phyloP scores from a whole-genome alignment of 2,888 invertebrate species.

The Diabrotica balteata region DNA sequence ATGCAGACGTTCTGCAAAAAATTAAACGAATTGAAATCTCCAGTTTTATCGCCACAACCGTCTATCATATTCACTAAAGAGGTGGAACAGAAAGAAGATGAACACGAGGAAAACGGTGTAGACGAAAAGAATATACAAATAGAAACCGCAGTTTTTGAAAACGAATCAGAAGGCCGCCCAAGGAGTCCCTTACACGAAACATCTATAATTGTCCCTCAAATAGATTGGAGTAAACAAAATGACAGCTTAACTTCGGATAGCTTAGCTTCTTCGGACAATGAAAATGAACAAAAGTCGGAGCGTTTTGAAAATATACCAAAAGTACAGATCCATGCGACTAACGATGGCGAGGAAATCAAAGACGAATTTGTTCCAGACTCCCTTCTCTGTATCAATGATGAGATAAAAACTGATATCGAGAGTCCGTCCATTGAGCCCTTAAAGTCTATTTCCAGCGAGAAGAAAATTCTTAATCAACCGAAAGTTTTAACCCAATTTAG shows the following conservation, averaged over 20 bases:
- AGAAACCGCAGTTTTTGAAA: constrained; percentile 43
- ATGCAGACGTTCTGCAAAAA: constrained; percentile 72
- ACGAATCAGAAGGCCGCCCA: constrained; percentile 62
- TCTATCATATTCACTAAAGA: constrained; percentile 22
- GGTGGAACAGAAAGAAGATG: constrained; percentile 3
- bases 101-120: constrained; percentile 32
- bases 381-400: constrained; percentile 21
- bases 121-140: constrained; percentile 26
- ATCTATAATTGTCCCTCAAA: constrained; percentile 70
- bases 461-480: constrained; percentile 58
- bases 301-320: constrained; percentile 45
- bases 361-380: constrained; percentile 55
- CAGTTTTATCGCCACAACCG: constrained; percentile 35
- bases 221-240: constrained; percentile 64
- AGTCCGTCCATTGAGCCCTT: constrained; percentile 41
- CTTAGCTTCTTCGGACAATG: constrained; percentile 57
- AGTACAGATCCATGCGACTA: constrained; percentile 54
- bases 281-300: constrained; percentile 46
- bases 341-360: constrained; percentile 58
- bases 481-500: constrained; percentile 55
- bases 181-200: constrained; percentile 72
- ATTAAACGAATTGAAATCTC: constrained; percentile 56
- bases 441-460: constrained; percentile 56
- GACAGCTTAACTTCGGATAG: constrained; percentile 66
- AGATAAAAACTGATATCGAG: constrained; percentile 12